phyloP scores from a whole-genome alignment of 2,113 vertebrate genomes.

The Stegostoma tigrinum region DNA sequence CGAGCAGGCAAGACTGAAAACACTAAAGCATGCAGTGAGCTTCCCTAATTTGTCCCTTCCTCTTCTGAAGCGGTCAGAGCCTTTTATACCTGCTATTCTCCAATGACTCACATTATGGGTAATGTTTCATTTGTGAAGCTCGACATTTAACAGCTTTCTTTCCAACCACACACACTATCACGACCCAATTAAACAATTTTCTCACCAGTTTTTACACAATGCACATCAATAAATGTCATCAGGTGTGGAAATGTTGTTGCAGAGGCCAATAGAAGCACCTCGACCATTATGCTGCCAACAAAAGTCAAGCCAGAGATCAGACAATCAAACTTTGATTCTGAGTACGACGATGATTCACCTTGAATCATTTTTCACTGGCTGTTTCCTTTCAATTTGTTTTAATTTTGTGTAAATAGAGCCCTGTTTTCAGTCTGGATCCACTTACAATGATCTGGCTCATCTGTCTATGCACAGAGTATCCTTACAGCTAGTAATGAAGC shows the following conservation, averaged over 20 bases:
- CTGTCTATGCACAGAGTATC: background rate
- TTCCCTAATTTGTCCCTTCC: background rate
- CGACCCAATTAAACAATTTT: background rate
- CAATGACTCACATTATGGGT: background rate
- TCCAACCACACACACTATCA: background rate
- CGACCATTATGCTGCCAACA: background rate
- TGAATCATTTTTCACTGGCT: background rate
- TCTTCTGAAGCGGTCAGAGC: background rate
- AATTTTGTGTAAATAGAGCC: background rate
- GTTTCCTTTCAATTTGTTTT: background rate
- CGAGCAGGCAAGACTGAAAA: background rate
- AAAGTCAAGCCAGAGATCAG: background rate
- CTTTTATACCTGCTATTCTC: background rate
- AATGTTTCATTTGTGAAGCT: background rate
- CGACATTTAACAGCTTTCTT: background rate
- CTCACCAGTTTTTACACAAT: background rate
- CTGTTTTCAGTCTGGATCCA: background rate
- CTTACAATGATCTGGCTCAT: background rate
- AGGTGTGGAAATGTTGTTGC: background rate
- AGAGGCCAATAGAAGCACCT: background rate
- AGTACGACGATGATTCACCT: background rate
- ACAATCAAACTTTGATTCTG: background rate
- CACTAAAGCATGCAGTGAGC: background rate
- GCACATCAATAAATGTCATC: background rate
- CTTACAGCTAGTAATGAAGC: slow-evolving; percentile 1